Percentiles rank a stretch among this genome's conserved stretches.
Evolutionary conservation across 2,113 vertebrate species (phyloP).

Genomic region (Xiphophorus couchianus): DNA sequence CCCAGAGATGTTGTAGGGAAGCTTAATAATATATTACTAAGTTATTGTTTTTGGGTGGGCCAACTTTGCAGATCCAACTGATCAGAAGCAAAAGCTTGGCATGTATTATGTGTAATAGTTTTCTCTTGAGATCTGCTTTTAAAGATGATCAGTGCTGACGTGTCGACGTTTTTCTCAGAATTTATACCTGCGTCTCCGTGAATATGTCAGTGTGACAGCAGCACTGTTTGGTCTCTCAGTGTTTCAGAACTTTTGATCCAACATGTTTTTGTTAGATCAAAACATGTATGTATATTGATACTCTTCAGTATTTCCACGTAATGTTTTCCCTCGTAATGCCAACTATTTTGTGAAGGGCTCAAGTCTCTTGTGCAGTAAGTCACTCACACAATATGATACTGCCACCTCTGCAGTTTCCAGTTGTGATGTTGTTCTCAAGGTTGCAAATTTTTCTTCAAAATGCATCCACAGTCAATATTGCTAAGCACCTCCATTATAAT

Average conservation of each 20-base stretch:
- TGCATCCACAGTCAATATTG: no score
- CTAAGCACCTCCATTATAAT: no score
- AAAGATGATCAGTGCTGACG: slow-evolving; percentile 3
- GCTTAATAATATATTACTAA: slow-evolving; percentile 60
- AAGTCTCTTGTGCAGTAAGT: no score
- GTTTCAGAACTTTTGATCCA: slow-evolving; percentile 51
- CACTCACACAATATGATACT: no score
- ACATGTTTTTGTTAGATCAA: slow-evolving; percentile 45
- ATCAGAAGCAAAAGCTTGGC: slow-evolving; percentile 27
- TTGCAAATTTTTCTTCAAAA: no score
- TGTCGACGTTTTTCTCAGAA: background rate
- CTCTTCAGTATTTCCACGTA: no score
- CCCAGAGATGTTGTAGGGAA: slow-evolving; percentile 32
- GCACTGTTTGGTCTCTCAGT: slow-evolving; percentile 43
- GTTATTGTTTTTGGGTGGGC: slow-evolving; percentile 32
- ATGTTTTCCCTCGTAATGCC: no score
- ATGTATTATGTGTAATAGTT: slow-evolving; percentile 33
- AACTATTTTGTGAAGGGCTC: no score
- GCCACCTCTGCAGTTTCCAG: no score
- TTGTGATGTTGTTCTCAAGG: no score
- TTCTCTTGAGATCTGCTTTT: background rate
- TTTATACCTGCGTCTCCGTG: slow-evolving; percentile 7
- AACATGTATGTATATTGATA: no score
- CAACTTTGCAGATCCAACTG: slow-evolving; percentile 35
- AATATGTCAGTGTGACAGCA: slow-evolving; percentile 16